Evolutionary conservation across 2,797 vertebrate species (phyloP), one percentile per base, ranked within the genome.

Genomic region (Paratrypauchen microcephalus): DNA sequence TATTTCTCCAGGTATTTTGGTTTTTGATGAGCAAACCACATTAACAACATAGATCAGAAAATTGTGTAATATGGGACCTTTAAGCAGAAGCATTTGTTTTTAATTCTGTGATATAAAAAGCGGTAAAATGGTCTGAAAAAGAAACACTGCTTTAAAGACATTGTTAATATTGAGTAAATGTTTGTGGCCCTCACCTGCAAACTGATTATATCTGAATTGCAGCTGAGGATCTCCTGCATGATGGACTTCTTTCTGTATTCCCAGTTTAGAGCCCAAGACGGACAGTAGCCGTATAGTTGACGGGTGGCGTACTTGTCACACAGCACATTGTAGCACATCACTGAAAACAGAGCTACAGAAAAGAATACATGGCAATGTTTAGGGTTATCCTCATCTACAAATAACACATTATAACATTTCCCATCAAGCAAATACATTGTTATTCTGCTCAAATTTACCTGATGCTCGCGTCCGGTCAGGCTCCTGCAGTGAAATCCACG

Each of bases 191-290:
- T 94, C 87, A 98, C 97, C 96, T 99, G 97, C 89, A 98, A 94
- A 87, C 97, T 99, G 91, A 99, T 96, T 91, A 99, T 96, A 88
- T 99, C 97, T 66, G 97, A 95, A 72, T 93, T 96, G 91, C 95
- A 98, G 90, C 90, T 94, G 85, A 98, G 82, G 78, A 99, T 98
- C 93, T 99, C 97, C 92, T 97, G 97, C 92, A 99, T 99, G 91
- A 99, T 99, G 88, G 95, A 95, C 91, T 98, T 99, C 94, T 99
- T 99, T 93, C 97, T 94, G 93, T 98, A 98, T 75, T 98, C 97
- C 97, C 97, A 99, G 91, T 95, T 97, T 76, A 99, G 87, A 56
- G 97, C 97, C 97, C 97, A 99, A 26, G 97, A 95, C 1, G 97
- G 97, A 86, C 97, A 99, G 88, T 98, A 98, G 91, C 97, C 97